Percentiles rank a stretch among this genome's conserved stretches.
These are phyloP conservation scores for Alauda arvensis DNA, from an alignment of 2,797 vertebrate genomes.

Conservation along the genomic window DNA sequence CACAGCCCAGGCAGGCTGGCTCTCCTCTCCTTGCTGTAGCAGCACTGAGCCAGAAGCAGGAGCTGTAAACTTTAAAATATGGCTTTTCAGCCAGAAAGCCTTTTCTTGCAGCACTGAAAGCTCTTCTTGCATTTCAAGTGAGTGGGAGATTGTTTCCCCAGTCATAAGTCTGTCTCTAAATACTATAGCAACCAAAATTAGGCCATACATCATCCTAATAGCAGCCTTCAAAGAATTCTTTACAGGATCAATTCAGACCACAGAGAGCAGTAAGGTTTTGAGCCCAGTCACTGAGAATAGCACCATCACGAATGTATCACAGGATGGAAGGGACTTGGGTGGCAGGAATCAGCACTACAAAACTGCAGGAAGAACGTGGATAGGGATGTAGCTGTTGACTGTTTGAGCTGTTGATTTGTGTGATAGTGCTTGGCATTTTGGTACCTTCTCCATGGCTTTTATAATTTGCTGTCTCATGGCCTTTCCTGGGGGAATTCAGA, in stretches of 20 bases:
- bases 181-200: constrained; percentile 78
- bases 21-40: constrained; percentile 20
- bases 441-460: background rate
- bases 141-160: constrained; percentile 41
- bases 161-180: constrained; percentile 62
- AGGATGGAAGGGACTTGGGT: background rate
- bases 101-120: constrained; percentile 47
- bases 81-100: constrained; percentile 32
- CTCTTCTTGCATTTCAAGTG: constrained; percentile 57
- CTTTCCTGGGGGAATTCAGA: background rate
- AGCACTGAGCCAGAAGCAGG: constrained; percentile 58
- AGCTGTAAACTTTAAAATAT: constrained; percentile 67
- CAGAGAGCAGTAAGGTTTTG: constrained; percentile 29
- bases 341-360: background rate
- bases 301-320: background rate
- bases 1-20: background rate
- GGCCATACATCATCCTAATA: constrained; percentile 80
- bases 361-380: background rate
- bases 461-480: background rate
- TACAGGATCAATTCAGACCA: constrained; percentile 51
- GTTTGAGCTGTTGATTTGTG: background rate
- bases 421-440: background rate
- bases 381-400: background rate
- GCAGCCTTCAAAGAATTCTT: constrained; percentile 70
- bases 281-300: constrained; percentile 16